Percentiles rank a stretch among this genome's conserved stretches.
Conservation (phyloP, 2,888 invertebrate species). For the Drosophila fulvimacula region DNA sequence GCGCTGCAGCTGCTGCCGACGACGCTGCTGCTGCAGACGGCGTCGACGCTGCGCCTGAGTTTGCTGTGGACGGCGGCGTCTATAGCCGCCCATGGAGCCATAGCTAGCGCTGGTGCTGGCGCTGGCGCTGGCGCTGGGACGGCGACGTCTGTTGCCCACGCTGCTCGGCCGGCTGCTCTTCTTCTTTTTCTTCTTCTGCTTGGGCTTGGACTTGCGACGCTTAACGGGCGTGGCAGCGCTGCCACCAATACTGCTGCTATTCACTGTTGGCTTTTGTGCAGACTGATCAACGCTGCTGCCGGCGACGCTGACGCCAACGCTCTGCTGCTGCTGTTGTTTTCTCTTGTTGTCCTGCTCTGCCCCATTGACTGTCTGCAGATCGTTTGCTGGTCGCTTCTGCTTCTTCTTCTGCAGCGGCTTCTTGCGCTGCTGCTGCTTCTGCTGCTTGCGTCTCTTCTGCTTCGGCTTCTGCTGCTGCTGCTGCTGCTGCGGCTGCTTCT, state of each 20-base stretch:
- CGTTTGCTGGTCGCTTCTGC: background rate
- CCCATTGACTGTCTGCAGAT: slow-evolving; percentile 9
- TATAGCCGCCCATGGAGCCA: slow-evolving; percentile 56
- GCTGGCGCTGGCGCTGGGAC: slow-evolving; percentile 25
- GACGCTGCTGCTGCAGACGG: slow-evolving; percentile 37
- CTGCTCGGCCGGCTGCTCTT: slow-evolving; percentile 29
- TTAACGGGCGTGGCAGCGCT: slow-evolving; percentile 9
- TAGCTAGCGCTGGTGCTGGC: slow-evolving; percentile 15
- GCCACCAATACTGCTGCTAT: slow-evolving; percentile 16
- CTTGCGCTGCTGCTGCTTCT: background rate
- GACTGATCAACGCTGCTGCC: slow-evolving; percentile 1
- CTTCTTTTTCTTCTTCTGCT: slow-evolving; percentile 35
- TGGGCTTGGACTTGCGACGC: slow-evolving; percentile 31
- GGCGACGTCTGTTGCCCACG: slow-evolving; percentile 41
- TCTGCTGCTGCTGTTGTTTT: slow-evolving; percentile 22
- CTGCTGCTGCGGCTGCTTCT: slow-evolving; percentile 21
- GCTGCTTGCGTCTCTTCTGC: slow-evolving; percentile 19
- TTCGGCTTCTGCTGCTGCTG: slow-evolving; percentile 31
- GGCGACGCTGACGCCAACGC: slow-evolving; percentile 20
- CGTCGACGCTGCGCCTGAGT: slow-evolving; percentile 21
- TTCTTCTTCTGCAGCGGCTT: slow-evolving; percentile 11
- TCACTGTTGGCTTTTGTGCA: slow-evolving; percentile 8
- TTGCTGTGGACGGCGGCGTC: slow-evolving; percentile 60
- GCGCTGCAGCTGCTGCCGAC: slow-evolving; percentile 52
- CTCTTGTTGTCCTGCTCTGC: slow-evolving; percentile 22